Conservation (phyloP, 2,113 vertebrate species). For the Tursiops truncatus region DNA sequence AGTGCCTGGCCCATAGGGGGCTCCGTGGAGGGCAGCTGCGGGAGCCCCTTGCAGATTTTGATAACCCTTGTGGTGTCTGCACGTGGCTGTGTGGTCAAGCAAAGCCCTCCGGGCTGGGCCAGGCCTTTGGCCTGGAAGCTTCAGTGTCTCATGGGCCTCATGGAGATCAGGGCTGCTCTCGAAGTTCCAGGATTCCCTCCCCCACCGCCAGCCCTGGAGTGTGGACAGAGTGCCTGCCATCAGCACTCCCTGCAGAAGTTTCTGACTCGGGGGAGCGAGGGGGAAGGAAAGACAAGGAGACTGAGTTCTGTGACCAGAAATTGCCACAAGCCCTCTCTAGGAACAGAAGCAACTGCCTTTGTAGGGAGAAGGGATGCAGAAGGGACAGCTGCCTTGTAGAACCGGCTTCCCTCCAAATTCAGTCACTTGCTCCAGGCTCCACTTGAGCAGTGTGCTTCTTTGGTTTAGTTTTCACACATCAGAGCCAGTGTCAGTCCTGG, state of each 20-base stretch:
- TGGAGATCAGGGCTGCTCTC: neutral
- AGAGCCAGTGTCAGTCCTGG: neutral
- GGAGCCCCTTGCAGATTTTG: neutral
- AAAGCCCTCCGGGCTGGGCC: neutral
- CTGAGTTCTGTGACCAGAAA: neutral
- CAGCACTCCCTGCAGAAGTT: neutral
- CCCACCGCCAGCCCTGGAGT: neutral
- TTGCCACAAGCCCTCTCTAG: rapidly evolving
- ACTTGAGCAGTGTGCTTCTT: neutral
- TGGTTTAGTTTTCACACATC: neutral
- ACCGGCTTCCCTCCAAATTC: neutral
- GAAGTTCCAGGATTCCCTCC: neutral
- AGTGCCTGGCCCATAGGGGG: neutral
- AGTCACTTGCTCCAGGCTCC: neutral
- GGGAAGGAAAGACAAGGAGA: neutral
- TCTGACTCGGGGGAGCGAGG: neutral
- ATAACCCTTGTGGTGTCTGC: rapidly evolving
- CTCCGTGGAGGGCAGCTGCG: neutral
- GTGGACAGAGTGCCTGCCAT: rapidly evolving
- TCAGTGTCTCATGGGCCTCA: rapidly evolving
- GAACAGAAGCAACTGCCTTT: neutral
- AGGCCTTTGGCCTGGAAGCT: neutral
- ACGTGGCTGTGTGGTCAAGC: rapidly evolving
- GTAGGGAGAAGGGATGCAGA: neutral
- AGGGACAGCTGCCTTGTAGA: rapidly evolving